These are phyloP conservation scores for Parapsyche elsis DNA, from an alignment of 1,140 invertebrate genomes.

Conservation along the genomic window DNA sequence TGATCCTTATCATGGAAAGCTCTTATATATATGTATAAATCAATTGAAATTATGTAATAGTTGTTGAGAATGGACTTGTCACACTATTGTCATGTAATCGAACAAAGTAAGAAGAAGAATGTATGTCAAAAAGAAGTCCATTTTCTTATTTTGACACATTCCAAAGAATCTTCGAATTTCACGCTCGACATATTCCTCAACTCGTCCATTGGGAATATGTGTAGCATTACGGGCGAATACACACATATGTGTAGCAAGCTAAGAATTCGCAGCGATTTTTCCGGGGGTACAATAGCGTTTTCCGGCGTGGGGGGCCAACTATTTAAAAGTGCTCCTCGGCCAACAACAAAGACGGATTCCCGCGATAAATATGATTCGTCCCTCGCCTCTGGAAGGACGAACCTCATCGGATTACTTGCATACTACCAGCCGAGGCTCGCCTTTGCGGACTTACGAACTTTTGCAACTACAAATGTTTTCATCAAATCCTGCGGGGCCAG, in stretches of 20 bases:
- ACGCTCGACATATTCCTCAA: not conserved
- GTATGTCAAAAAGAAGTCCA: too few relatives aligned
- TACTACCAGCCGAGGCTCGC: conserved; percentile 35
- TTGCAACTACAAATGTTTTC: conserved; percentile 53
- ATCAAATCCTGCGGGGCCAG: conserved; percentile 48
- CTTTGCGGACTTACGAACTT: conserved; percentile 39
- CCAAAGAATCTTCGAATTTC: not conserved
- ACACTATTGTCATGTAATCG: too few relatives aligned
- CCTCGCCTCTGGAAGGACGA: not conserved
- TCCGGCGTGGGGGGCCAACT: conserved; percentile 47
- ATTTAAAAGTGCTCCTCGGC: conserved; percentile 47
- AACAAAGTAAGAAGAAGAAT: not conserved
- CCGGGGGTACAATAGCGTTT: not conserved
- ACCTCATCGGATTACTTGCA: conserved; percentile 52
- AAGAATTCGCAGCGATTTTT: not conserved
- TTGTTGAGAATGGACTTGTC: too few relatives aligned
- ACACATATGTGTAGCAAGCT: too few relatives aligned
- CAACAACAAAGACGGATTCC: conserved; percentile 43
- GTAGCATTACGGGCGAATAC: too few relatives aligned
- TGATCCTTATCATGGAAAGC: too few relatives aligned
- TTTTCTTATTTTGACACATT: not conserved
- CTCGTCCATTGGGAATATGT: too few relatives aligned
- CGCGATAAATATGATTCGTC: conserved; percentile 49
- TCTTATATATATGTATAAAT: too few relatives aligned
- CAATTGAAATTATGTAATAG: too few relatives aligned